Base-by-base conservation (phyloP, 2,888 invertebrate genomes). In the Mythimna ferrago region DNA sequence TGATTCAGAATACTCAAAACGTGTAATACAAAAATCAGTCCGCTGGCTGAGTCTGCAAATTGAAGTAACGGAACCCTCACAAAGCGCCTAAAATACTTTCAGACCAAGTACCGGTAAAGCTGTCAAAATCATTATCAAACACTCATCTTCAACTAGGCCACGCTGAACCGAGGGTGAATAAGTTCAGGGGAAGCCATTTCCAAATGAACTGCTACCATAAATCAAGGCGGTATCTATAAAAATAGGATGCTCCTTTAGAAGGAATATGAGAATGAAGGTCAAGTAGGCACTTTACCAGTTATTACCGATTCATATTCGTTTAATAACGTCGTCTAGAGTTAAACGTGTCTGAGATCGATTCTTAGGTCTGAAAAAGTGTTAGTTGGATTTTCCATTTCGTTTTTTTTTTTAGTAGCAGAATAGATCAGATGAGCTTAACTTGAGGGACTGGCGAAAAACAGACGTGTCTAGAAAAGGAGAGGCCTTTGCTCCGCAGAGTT, bases 181-280 rank as follows among this genome's bases (percentile, higher is more conserved):
- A 76, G 71, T 76, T 76, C 44, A 78, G 76, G 74, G 66, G 64
- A 76, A 72, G 66, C 65, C 61, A 72, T 76, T 86, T 76, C 66
- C 61, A 86, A 79, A 79, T 75, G 73, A 84, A 84, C 75, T 71
- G 66, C 64, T 56, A 21, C 63, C 32, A 78, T 85, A 83, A 83
- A 86, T 85, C 84, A 81, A 78, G 83, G 70, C 48, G 38, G 69
- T 78, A 61, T 78, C 76, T 74, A 78, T 73, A 86, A 81, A 85
- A 83, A 84, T 78, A 73, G 72, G 72, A 75, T 44, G 26, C 60
- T 76, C 71, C 48, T 73, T 76, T 79, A 53, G 61, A 64, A 56
- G 70, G 53, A 71, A 73, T 67, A 61, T 61, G 60, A 61, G 56
- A 35, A 62, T 41, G 41, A 65, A 78, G 74, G 81, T 78, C 73